Evolutionary conservation across 2,888 invertebrate species (phyloP).

Genomic region (Apotomis turbidana): DNA sequence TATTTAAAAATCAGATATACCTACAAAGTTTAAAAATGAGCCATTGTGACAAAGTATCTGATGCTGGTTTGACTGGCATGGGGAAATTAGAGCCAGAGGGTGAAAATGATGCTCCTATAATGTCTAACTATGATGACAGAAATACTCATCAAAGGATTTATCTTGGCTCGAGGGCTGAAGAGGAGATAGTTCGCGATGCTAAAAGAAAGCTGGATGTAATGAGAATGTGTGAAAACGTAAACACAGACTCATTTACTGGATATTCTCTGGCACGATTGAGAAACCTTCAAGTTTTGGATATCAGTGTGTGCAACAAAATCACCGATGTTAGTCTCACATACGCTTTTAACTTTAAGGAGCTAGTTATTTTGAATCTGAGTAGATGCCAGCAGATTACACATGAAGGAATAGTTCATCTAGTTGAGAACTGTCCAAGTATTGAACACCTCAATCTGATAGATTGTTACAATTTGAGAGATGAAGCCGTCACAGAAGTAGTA

Average conservation of each 20-base stretch:
- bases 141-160: conserved; percentile 75
- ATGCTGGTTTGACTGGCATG: conserved; percentile 88
- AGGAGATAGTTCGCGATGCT: conserved; percentile 87
- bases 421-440: conserved; percentile 87
- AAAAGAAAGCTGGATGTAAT: conserved; percentile 85
- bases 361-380: conserved; percentile 85
- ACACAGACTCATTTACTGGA: conserved; percentile 70
- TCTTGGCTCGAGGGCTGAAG: conserved; percentile 86
- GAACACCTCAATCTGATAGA: conserved; percentile 87
- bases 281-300: conserved; percentile 84
- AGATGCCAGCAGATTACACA: conserved; percentile 88
- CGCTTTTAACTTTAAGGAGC: conserved; percentile 86
- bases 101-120: conserved; percentile 63
- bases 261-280: conserved; percentile 82
- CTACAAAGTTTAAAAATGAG: conserved; percentile 85
- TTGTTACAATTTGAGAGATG: conserved; percentile 88
- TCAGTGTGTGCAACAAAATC: conserved; percentile 88
- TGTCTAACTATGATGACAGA: conserved; percentile 62
- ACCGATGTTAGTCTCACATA: conserved; percentile 89
- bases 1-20: conserved; percentile 85
- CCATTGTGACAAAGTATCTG: conserved; percentile 87
- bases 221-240: conserved; percentile 84
- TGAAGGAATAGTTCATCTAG: conserved; percentile 85
- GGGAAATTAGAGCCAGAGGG: conserved; percentile 71
- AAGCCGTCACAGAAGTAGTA: conserved; percentile 74